Conservation (phyloP, 2,113 vertebrate genomes). For the Lepisosteus osseus region DNA sequence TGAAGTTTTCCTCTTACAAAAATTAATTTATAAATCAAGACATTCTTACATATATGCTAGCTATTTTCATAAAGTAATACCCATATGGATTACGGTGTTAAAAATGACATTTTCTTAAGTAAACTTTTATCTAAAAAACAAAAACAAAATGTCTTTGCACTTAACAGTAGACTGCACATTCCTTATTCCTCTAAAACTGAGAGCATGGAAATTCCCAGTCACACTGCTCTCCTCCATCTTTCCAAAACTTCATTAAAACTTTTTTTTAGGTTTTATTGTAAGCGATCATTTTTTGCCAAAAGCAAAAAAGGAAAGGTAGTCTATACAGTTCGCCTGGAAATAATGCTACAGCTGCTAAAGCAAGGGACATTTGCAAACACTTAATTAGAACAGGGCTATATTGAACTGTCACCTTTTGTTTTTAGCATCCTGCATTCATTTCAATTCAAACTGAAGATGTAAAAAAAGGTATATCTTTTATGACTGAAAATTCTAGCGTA, state of each 20-base stretch:
- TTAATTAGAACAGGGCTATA: not conserved
- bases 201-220: constrained; percentile 30
- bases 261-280: not conserved
- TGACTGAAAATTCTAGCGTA: too few relatives aligned
- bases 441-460: too few relatives aligned
- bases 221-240: constrained; percentile 25
- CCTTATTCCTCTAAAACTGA: constrained; percentile 26
- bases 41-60: too few relatives aligned
- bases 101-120: too few relatives aligned
- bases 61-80: too few relatives aligned
- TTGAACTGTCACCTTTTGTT: not conserved
- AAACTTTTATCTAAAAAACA: constrained; percentile 14
- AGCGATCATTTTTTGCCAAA: constrained; percentile 2
- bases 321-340: not conserved
- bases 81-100: too few relatives aligned
- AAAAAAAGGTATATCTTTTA: too few relatives aligned
- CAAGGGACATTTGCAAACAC: not conserved
- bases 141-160: constrained; percentile 1
- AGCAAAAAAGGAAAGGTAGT: not conserved
- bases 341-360: not conserved
- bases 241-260: constrained; percentile 31
- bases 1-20: too few relatives aligned
- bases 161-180: constrained; percentile 15
- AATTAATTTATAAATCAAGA: too few relatives aligned
- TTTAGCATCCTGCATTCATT: not conserved